Base-by-base conservation (phyloP, 2,888 invertebrate genomes). In the Cabera pusaria region DNA sequence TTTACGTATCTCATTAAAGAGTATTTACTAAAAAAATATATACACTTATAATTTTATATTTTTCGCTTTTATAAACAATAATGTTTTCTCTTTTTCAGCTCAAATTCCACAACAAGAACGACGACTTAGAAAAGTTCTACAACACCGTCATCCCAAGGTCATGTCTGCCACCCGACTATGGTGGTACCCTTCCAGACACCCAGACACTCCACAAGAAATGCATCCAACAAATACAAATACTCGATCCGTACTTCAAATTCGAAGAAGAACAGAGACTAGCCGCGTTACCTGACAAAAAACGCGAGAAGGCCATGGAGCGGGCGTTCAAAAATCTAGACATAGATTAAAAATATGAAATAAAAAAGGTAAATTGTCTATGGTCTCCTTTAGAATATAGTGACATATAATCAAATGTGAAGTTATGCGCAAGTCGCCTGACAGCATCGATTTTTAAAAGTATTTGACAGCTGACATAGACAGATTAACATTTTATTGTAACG, bases 321-420 rank as follows among this genome's bases (percentile, higher is more conserved):
- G 92, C 92, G 3, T 94, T 94, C 58, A 93, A 93, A 57, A 93
- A 93, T 59, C 68, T 94, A 17, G 93, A 93, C 24, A 92, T 94
- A 44, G 94, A 94, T 81, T 94, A 82, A 49, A 28, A n/a, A 17
- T n/a, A 7, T 11, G 6, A 19, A 19, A 6, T 11, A 7, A 20
- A 25, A 19, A 8, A 9, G n/a, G n/a, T n/a, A n/a, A n/a, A n/a
- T n/a, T n/a, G n/a, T n/a, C n/a, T n/a, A n/a, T n/a, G n/a, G n/a
- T n/a, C n/a, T n/a, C n/a, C n/a, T n/a, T n/a, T n/a, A n/a, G n/a
- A n/a, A n/a, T n/a, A n/a, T n/a, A n/a, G n/a, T n/a, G n/a, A n/a
- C n/a, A n/a, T n/a, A n/a, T n/a, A n/a, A n/a, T n/a, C n/a, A n/a
- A n/a, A n/a, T n/a, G n/a, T n/a, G n/a, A n/a, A n/a, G n/a, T n/a